These are phyloP conservation scores for Prorops nasuta DNA, from an alignment of 1,140 invertebrate species.

Conservation along the genomic window DNA sequence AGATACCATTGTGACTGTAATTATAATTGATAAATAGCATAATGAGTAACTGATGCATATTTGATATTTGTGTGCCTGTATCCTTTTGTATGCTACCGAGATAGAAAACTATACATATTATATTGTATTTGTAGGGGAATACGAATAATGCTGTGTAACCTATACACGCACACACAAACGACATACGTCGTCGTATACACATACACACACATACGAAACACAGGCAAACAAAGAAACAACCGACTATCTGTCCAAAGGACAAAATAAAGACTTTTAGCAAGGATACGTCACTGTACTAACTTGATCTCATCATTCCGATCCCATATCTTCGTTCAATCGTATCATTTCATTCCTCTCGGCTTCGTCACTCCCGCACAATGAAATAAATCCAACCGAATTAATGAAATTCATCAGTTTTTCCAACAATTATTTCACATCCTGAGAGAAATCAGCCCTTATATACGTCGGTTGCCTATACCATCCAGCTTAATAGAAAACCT, in stretches of 20 bases:
- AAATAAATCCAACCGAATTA: too few species aligned
- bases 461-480: too few species aligned
- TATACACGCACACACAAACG: slow-evolving; percentile 31
- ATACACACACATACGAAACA: too few species aligned
- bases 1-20: slow-evolving; percentile 43
- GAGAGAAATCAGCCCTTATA: too few species aligned
- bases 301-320: too few species aligned
- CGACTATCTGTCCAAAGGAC: slow-evolving; percentile 41
- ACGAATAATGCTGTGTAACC: slow-evolving; percentile 43
- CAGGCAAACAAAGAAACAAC: slow-evolving; percentile 21
- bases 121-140: slow-evolving; percentile 45
- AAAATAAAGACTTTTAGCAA: slow-evolving; percentile 56
- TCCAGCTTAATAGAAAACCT: too few species aligned
- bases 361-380: too few species aligned
- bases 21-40: slow-evolving; percentile 39
- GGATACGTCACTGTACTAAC: slow-evolving; percentile 2
- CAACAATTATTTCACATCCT: too few species aligned
- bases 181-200: slow-evolving; percentile 8
- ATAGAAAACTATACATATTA: slow-evolving; percentile 50
- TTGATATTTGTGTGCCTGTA: slow-evolving; percentile 58
- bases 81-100: slow-evolving; percentile 54
- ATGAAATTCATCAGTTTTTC: too few species aligned
- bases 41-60: slow-evolving; percentile 52
- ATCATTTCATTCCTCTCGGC: too few species aligned
- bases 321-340: too few species aligned